Evolutionary conservation across 1,140 invertebrate genomes (phyloP).

Genomic region (Pachypeltis micranthus): DNA sequence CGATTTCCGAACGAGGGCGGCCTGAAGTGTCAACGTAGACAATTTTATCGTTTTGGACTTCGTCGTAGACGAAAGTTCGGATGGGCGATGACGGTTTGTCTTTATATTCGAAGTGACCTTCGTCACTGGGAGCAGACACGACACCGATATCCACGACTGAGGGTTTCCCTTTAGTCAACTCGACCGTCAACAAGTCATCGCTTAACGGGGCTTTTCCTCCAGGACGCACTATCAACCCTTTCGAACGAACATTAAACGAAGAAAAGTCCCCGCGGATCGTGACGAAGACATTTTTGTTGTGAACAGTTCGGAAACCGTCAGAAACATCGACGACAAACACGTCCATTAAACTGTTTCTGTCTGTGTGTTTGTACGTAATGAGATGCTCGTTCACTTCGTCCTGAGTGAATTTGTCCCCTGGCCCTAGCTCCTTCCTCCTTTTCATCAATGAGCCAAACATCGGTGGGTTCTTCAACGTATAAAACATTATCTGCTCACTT

Average conservation of each 20-base stretch:
- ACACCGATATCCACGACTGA: slow-evolving; percentile 1
- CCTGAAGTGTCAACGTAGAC: not conserved
- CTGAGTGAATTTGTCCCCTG: slow-evolving; percentile 4
- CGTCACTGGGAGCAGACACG: not conserved
- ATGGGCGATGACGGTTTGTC: not conserved
- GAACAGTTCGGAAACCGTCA: not conserved
- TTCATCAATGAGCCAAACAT: slow-evolving; percentile 3
- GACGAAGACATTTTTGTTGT: slow-evolving; percentile 10
- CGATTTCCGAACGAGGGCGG: not conserved
- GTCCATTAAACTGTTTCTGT: slow-evolving; percentile 10
- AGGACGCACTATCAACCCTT: not conserved
- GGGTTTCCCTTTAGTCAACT: not conserved
- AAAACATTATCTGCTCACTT: not conserved
- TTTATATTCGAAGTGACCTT: not conserved
- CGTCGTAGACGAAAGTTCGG: not conserved
- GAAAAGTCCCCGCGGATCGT: not conserved
- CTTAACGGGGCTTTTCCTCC: not conserved
- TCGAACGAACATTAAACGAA: not conserved
- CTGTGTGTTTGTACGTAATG: not conserved
- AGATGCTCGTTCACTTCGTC: not conserved
- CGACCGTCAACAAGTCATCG: not conserved
- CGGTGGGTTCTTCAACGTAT: slow-evolving; percentile 1
- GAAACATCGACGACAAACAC: slow-evolving; percentile 12
- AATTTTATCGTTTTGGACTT: not conserved
- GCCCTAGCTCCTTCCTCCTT: not conserved